phyloP scores from a whole-genome alignment of 2,113 vertebrate species.

The Protobothrops flavoviridis region DNA sequence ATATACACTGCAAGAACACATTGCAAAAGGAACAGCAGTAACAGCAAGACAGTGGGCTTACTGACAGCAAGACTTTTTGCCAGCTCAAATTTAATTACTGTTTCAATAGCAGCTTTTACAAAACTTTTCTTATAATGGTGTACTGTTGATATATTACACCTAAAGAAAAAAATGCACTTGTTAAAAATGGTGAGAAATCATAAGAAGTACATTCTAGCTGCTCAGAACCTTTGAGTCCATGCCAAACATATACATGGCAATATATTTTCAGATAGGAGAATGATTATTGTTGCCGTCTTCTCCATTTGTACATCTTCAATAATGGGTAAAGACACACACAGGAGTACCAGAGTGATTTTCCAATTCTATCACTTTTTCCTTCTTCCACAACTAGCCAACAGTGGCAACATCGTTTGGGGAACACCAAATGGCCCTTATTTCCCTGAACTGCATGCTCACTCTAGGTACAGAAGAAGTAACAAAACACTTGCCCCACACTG shows the following conservation, averaged over 20 bases:
- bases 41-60: no score
- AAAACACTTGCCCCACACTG: neutral
- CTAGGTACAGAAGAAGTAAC: neutral
- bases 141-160: neutral
- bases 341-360: neutral
- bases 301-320: neutral
- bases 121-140: neutral
- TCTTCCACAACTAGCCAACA: neutral
- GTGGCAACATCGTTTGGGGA: neutral
- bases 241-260: neutral
- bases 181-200: neutral
- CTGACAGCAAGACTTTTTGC: neutral
- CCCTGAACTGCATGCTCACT: neutral
- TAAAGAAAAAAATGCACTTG: neutral
- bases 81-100: neutral
- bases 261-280: neutral
- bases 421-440: neutral
- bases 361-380: neutral
- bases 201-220: neutral
- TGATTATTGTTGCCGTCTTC: neutral
- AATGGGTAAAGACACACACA: neutral
- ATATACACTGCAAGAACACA: neutral
- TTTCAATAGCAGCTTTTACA: neutral
- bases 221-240: neutral
- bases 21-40: neutral